These are phyloP conservation scores for Drosophila malerkotliana DNA, from an alignment of 1,140 invertebrate genomes.

Conservation along the genomic window DNA sequence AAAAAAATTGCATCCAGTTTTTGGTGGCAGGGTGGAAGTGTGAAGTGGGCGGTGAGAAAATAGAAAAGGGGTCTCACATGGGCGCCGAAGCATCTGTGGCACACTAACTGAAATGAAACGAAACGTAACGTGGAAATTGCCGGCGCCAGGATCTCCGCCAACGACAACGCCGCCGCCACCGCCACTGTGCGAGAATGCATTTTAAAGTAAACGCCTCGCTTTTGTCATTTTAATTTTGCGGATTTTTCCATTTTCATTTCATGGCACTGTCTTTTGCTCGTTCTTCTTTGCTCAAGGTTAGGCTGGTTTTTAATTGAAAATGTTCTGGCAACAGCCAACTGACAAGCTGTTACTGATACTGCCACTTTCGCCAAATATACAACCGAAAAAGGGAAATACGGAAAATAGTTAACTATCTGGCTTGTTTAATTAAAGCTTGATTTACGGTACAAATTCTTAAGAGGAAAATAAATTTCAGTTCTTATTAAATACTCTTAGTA, in stretches of 20 bases:
- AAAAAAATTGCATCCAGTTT: slow-evolving; percentile 59
- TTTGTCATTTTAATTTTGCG: slow-evolving; percentile 82
- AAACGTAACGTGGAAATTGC: slow-evolving; percentile 74
- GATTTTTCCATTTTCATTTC: slow-evolving; percentile 73
- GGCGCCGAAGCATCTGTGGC: slow-evolving; percentile 51
- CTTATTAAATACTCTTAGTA: background rate
- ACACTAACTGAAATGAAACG: slow-evolving; percentile 78
- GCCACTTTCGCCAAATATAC: slow-evolving; percentile 17
- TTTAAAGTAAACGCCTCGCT: slow-evolving; percentile 77
- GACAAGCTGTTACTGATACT: slow-evolving; percentile 51
- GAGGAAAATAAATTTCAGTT: too few relatives aligned
- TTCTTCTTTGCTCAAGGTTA: slow-evolving; percentile 56
- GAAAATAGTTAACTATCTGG: background rate
- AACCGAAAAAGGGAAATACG: background rate
- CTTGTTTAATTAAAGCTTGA: background rate
- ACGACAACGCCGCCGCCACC: background rate
- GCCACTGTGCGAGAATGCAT: slow-evolving; percentile 61
- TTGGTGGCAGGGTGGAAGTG: slow-evolving; percentile 1
- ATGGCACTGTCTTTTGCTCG: slow-evolving; percentile 26
- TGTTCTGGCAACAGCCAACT: slow-evolving; percentile 58
- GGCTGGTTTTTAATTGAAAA: slow-evolving; percentile 77
- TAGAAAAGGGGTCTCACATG: slow-evolving; percentile 21
- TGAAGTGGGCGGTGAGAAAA: slow-evolving; percentile 1
- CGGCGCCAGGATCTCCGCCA: slow-evolving; percentile 12
- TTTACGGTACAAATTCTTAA: background rate